A percentile compares a stretch with the other conserved stretches of the same genome.
Evolutionary conservation across 2,113 vertebrate genomes (phyloP).

Genomic region (Myodes glareolus): DNA sequence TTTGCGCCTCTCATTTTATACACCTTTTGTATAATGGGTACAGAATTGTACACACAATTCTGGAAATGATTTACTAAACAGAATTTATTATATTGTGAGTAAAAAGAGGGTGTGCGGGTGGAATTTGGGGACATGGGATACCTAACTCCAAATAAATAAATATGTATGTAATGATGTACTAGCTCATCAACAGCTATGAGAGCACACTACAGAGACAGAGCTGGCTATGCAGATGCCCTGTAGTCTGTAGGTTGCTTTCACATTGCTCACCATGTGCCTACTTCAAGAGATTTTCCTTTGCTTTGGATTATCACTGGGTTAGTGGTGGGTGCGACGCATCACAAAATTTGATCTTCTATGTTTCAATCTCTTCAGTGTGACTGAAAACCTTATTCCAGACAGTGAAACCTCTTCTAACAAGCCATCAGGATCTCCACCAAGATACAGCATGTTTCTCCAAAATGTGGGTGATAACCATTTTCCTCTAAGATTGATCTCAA

Average conservation of each 20-base stretch:
- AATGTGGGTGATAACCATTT: neutral
- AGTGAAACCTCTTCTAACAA: neutral
- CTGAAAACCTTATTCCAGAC: constrained; percentile 1
- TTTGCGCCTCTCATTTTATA: neutral
- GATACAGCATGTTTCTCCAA: constrained; percentile 9
- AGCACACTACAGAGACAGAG: neutral
- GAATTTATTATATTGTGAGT: neutral
- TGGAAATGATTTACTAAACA: constrained; percentile 35
- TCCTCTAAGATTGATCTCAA: neutral
- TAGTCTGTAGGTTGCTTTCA: neutral
- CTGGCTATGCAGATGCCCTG: neutral
- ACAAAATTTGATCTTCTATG: neutral
- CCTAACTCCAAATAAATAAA: constrained; percentile 43
- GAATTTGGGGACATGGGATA: neutral
- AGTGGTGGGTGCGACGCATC: neutral
- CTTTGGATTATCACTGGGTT: neutral
- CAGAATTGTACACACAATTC: neutral
- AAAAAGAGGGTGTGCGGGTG: neutral
- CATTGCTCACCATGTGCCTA: neutral
- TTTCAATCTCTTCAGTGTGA: neutral
- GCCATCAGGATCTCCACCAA: neutral
- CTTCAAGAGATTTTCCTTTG: neutral
- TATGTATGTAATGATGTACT: neutral
- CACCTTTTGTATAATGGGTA: neutral
- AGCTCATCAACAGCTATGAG: neutral